Conservation (phyloP, 2,888 invertebrate species). For the Cyaniris semiargus region DNA sequence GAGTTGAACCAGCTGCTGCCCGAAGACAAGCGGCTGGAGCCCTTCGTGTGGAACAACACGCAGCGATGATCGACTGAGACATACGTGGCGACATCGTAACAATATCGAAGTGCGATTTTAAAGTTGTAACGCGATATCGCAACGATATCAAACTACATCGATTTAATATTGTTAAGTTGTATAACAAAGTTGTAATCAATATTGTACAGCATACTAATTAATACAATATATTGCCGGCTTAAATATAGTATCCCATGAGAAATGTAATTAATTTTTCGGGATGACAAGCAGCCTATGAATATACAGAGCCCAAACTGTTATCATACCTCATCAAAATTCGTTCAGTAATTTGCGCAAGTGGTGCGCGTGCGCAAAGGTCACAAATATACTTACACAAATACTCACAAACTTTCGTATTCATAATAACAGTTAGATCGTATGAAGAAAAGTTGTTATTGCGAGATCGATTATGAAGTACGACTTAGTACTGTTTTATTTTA, state of each 20-base stretch:
- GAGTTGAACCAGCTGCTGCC: constrained; percentile 91
- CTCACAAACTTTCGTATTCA: no score
- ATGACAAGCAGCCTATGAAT: background rate
- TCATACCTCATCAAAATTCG: background rate
- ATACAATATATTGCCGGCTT: background rate
- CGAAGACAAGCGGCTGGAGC: constrained; percentile 89
- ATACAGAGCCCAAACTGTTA: background rate
- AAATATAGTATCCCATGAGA: background rate
- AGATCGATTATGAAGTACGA: no score
- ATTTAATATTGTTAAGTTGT: no score
- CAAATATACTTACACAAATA: no score
- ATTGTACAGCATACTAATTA: no score
- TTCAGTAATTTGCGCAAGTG: background rate
- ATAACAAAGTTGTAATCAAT: no score
- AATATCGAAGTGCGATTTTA: background rate
- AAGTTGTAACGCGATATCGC: background rate
- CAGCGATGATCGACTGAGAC: constrained; percentile 55
- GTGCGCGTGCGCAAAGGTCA: background rate
- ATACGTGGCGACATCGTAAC: background rate
- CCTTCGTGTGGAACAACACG: constrained; percentile 91
- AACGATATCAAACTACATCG: no score
- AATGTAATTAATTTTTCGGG: background rate
- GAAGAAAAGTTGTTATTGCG: no score
- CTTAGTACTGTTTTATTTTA: no score
- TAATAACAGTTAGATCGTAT: no score